phyloP scores from a whole-genome alignment of 2,888 invertebrate species.

The Eilema depressum region DNA sequence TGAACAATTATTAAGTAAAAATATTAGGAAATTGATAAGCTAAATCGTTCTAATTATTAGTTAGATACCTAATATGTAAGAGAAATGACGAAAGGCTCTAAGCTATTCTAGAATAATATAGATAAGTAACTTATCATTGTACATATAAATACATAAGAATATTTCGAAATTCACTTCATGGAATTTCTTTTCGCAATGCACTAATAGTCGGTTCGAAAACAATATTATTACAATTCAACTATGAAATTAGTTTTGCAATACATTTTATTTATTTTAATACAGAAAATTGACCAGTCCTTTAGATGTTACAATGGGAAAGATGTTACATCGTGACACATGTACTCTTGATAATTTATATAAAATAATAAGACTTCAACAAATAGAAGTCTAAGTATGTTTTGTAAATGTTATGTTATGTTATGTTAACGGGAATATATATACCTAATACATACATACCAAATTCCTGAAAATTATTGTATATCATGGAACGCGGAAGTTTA shows the following conservation, averaged over 20 bases:
- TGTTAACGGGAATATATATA: too few species aligned
- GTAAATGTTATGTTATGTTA: too few species aligned
- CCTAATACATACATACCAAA: too few species aligned
- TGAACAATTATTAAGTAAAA: conserved; percentile 61
- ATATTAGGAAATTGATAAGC: conserved; percentile 47
- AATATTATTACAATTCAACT: conserved; percentile 2
- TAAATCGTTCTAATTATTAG: conserved; percentile 48
- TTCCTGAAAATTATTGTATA: too few species aligned
- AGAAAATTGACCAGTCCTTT: conserved; percentile 32
- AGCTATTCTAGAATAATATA: conserved; percentile 50
- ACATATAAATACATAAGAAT: conserved; percentile 35
- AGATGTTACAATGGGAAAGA: too few species aligned
- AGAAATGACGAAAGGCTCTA: conserved; percentile 58
- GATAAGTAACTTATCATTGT: conserved; percentile 31
- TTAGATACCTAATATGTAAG: conserved; percentile 57
- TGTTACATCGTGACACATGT: too few species aligned
- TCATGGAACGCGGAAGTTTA: too few species aligned
- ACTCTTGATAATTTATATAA: too few species aligned
- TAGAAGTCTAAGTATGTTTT: neutral
- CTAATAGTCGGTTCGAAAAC: conserved; percentile 41
- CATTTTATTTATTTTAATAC: conserved; percentile 11
- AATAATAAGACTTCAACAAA: too few species aligned
- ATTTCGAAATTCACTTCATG: conserved; percentile 31
- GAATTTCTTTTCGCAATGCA: conserved; percentile 46
- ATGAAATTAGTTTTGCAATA: conserved; percentile 24